Evolutionary conservation across 2,113 vertebrate species (phyloP).

Genomic region (Sphyrna mokarran): DNA sequence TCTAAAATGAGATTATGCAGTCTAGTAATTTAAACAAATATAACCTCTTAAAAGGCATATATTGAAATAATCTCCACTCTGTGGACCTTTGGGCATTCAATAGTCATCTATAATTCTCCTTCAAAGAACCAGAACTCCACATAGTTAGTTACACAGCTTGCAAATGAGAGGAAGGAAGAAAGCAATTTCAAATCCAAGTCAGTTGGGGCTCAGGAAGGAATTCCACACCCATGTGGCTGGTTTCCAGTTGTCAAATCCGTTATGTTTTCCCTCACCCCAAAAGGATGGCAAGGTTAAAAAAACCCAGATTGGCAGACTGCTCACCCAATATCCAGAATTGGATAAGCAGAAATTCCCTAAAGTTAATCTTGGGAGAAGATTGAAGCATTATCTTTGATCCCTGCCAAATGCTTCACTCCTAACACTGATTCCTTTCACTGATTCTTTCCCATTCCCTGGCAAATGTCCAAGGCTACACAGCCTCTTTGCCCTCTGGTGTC

Average conservation of each 20-base stretch:
- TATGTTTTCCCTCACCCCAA: background rate
- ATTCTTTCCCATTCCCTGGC: no score
- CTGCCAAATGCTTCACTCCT: no score
- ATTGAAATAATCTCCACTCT: conserved; percentile 10
- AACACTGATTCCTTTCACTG: no score
- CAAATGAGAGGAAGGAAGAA: conserved; percentile 34
- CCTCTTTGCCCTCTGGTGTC: no score
- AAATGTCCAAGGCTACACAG: no score
- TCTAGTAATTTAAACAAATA: conserved; percentile 12
- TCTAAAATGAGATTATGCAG: background rate
- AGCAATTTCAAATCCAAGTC: background rate
- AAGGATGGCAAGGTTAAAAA: background rate
- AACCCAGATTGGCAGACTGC: background rate
- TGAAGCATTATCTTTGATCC: no score
- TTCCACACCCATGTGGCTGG: background rate
- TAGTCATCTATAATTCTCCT: background rate
- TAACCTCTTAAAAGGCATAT: background rate
- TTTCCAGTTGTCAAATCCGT: background rate
- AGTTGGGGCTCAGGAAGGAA: no score
- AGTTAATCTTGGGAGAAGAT: no score
- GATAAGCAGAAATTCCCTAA: no score
- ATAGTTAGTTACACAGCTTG: background rate
- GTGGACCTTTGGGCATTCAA: background rate
- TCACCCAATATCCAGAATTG: background rate
- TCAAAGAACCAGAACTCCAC: background rate